A percentile compares a stretch with the other conserved stretches of the same genome.
These are phyloP conservation scores for Agrotis ipsilon DNA, from an alignment of 2,888 invertebrate species.

Conservation along the genomic window DNA sequence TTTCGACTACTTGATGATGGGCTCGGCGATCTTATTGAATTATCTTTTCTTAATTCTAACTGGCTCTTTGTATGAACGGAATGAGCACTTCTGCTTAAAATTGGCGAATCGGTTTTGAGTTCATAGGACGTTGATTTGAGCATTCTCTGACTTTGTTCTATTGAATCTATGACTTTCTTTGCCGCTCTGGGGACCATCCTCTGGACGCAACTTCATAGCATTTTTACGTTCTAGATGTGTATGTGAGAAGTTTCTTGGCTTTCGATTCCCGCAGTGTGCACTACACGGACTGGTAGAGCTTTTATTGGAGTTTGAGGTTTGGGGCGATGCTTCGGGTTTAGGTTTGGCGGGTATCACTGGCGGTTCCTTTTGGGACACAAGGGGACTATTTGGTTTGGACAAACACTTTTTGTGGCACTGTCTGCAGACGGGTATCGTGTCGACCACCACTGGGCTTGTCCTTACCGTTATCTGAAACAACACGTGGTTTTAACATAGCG, in stretches of 20 bases:
- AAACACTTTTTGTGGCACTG: constrained; percentile 95
- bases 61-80: constrained; percentile 84
- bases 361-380: constrained; percentile 87
- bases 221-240: constrained; percentile 87
- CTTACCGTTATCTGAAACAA: constrained; percentile 93
- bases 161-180: constrained; percentile 87
- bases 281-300: constrained; percentile 85
- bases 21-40: constrained; percentile 85
- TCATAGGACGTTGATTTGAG: constrained; percentile 89
- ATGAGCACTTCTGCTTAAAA: constrained; percentile 79
- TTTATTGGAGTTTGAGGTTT: constrained; percentile 83
- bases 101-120: constrained; percentile 86
- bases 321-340: constrained; percentile 83
- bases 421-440: constrained; percentile 94
- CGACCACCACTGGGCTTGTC: constrained; percentile 94
- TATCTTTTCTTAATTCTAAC: constrained; percentile 85
- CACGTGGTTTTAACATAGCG: constrained; percentile 22
- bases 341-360: constrained; percentile 77
- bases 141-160: constrained; percentile 89
- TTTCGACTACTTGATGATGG: constrained; percentile 89
- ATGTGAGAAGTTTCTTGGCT: constrained; percentile 82
- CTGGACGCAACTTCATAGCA: constrained; percentile 88
- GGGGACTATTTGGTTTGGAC: constrained; percentile 90
- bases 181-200: constrained; percentile 88
- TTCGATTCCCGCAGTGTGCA: constrained; percentile 84